Evolutionary conservation across 2,113 vertebrate genomes (phyloP), one percentile per base, ranked within the genome.

Genomic region (Chaetorhynchus papuensis): DNA sequence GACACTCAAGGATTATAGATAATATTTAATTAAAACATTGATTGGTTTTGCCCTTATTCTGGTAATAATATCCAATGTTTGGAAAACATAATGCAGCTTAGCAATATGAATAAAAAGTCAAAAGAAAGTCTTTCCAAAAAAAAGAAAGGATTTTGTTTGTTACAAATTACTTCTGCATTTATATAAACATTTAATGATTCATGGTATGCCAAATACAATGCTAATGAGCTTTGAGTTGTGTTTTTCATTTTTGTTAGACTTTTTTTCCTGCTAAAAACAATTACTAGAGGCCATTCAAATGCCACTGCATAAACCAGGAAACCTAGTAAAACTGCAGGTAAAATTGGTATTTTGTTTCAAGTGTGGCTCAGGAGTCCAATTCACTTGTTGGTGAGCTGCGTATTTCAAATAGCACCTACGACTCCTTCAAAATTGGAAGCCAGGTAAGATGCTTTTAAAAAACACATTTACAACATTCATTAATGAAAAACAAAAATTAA

Each of bases 311-410:
- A 97, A 97, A 93, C 90, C 65, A 85, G 81, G 69, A 95, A 97
- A 96, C 91, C 91, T 83, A 93, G 94, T 97, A 96, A 96, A 97
- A 94, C 82, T 83, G 89, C 65, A 90, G 90, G 93, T 59, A 89
- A 97, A 97, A 96, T 95, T 95, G 93, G 83, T 84, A 91, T 89
- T 90, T 95, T 96, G 85, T 90, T 87, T 85, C 88, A 86, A 75
- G 89, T 7, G 2, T 81, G 68, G 96, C 79, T 96, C 77, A 50
- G 49, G 83, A 91, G 79, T 75, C 90, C 71, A 93, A 70, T 83
- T 97, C 26, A 15, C 91, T 92, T 88, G 57, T 53, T 94, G 41
- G 54, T 6, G 12, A 81, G 50, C 39, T 93, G 52, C 26, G 4
- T 80, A 75, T 77, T 87, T 93, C 92, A 89, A 93, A 83, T 1